phyloP scores from a whole-genome alignment of 1,140 invertebrate genomes.

The Eueides isabella region DNA sequence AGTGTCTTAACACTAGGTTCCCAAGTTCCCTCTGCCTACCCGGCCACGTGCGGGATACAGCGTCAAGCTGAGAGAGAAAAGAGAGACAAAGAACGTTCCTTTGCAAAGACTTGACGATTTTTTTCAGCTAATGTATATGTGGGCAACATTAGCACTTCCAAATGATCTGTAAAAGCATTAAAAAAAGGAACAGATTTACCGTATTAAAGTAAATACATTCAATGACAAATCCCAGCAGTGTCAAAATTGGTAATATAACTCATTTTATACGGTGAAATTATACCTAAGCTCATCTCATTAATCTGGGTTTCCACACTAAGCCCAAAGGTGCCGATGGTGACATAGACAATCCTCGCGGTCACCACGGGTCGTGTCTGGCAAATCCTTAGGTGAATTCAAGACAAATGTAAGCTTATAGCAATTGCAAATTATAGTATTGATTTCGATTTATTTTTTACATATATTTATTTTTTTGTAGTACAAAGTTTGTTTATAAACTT shows the following conservation, averaged over 20 bases:
- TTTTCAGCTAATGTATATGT: no score
- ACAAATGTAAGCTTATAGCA: slow-evolving; percentile 34
- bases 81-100: no score
- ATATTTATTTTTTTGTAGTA: not conserved
- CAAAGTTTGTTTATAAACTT: not conserved
- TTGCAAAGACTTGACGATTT: no score
- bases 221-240: slow-evolving; percentile 31
- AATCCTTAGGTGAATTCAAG: slow-evolving; percentile 62
- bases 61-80: no score
- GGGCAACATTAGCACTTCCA: not conserved
- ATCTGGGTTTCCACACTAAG: slow-evolving; percentile 73
- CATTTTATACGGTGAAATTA: slow-evolving; percentile 31
- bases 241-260: slow-evolving; percentile 20
- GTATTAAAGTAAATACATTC: not conserved
- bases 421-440: not conserved
- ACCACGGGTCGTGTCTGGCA: slow-evolving; percentile 51
- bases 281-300: slow-evolving; percentile 49
- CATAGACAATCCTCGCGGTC: slow-evolving; percentile 66
- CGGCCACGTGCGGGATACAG: no score
- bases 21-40: no score
- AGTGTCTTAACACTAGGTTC: no score
- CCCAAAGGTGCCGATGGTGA: slow-evolving; percentile 74
- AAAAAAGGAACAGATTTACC: not conserved
- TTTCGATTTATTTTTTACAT: not conserved
- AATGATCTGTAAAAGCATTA: not conserved